Conservation (phyloP, 2,797 vertebrate genomes). For the Mareca penelope region DNA sequence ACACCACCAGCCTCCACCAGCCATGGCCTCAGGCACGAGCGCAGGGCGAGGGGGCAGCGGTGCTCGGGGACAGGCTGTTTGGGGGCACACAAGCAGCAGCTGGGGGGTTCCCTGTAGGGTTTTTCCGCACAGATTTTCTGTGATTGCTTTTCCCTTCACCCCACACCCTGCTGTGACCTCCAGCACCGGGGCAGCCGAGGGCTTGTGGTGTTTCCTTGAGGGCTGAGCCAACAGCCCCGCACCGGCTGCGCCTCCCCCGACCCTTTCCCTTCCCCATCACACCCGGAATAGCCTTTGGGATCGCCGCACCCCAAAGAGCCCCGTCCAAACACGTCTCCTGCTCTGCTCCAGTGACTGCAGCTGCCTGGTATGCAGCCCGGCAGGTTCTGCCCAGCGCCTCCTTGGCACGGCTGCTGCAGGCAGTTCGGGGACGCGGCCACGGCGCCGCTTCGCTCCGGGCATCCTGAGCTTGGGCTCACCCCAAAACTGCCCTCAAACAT, state of each 20-base stretch:
- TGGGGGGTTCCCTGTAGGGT: too few species aligned
- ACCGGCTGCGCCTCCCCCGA: background rate
- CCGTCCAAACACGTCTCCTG: background rate
- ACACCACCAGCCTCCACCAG: background rate
- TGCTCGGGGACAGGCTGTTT: fast-evolving
- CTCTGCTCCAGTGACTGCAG: background rate
- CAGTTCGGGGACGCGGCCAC: background rate
- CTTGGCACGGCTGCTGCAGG: background rate
- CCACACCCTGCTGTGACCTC: background rate
- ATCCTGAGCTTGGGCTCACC: background rate
- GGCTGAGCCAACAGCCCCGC: background rate
- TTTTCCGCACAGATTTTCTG: too few species aligned
- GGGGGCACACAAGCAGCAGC: background rate
- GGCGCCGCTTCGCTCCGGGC: background rate
- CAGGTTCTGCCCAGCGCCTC: background rate
- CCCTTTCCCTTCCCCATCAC: background rate
- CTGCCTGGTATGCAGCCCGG: background rate
- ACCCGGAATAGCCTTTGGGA: background rate
- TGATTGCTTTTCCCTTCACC: background rate
- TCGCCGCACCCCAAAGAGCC: background rate
- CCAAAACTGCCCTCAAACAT: background rate
- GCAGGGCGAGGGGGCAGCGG: background rate
- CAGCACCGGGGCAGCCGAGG: background rate
- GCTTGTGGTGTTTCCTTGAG: background rate
- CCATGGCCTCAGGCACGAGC: background rate